Base-by-base conservation (phyloP, 2,113 vertebrate species). In the Vireo altiloquus region DNA sequence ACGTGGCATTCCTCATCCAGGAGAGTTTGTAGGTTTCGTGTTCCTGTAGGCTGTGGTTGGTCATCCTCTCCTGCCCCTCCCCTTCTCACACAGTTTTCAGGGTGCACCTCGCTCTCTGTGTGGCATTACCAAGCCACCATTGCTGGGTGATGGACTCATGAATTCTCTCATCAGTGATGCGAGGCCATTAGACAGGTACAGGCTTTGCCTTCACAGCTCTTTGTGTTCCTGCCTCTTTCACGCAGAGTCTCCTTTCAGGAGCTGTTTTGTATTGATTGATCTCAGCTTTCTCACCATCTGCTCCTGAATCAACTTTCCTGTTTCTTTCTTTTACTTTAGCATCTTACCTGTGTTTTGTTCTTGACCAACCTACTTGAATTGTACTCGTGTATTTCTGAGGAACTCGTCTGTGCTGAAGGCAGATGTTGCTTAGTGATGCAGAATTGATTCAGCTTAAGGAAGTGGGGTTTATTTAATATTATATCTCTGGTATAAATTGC, bases 381-480 rank as follows among this genome's bases (percentile, higher is more conserved):
- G 42, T 20, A 15, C 22, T 52, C 7, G 0, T 31, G 37, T 40
- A 13, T 66, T 89, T 87, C 40, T 50, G 19, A 31, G 54, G n/a
- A 65, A 2, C 10, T 15, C 0, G 0, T 52, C 31, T 60, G 19
- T 6, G 2, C 47, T 3, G 6, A 59, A 87, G 76, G 72, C 76
- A 77, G 40, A 3, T 54, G 40, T 44, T 60, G 7, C 20, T 82
- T 39, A 23, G 22, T 9, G 37, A 35, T 64, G 47, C 3, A 22
- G 49, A 79, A 60, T 21, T 68, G 57, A 60, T 47, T 56, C 28
- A 79, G 1, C 9, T 1, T 50, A 33, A 0, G 18, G 80, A 63
- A 9, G 18, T 82, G 65, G 23, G 23, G 5, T 53, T 90, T 72
- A 71, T 77, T 84, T 57, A 30, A 19, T 40, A 9, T 56, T 50